These are phyloP conservation scores for Ectropis crepuscularia DNA, from an alignment of 2,888 invertebrate species.

Conservation along the genomic window DNA sequence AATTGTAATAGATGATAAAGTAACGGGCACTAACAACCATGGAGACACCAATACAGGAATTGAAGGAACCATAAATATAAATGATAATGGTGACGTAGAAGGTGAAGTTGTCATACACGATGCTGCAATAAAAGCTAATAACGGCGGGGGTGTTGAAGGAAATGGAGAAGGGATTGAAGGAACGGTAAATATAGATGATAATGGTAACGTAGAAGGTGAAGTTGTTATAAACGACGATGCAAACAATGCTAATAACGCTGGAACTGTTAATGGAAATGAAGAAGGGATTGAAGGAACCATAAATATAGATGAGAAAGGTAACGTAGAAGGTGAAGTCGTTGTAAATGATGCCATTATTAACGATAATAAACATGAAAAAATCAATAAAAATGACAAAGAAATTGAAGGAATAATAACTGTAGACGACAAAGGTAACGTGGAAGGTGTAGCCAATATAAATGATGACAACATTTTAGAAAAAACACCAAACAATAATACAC, in stretches of 20 bases:
- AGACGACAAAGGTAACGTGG: neutral
- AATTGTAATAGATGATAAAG: neutral
- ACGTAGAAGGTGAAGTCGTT: neutral
- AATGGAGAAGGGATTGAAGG: neutral
- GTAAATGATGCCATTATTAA: neutral
- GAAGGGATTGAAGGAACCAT: neutral
- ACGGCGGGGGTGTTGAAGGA: neutral
- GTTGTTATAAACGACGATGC: neutral
- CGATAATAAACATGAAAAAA: neutral
- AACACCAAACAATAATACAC: neutral
- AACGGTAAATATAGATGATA: slow-evolving; percentile 1
- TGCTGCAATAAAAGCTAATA: neutral
- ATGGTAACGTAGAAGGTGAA: neutral
- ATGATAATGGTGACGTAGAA: neutral
- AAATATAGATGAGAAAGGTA: neutral
- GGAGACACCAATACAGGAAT: neutral
- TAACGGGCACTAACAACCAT: neutral
- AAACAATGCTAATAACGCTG: neutral
- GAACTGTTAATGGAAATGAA: neutral
- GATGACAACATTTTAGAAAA: neutral
- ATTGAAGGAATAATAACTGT: slow-evolving; percentile 5
- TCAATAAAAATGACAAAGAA: neutral
- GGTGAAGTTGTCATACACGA: slow-evolving; percentile 8
- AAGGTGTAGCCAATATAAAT: slow-evolving; percentile 6
- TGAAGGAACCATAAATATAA: slow-evolving; percentile 1